These are phyloP conservation scores for Dolichopus griseipennis DNA, from an alignment of 2,888 invertebrate genomes.

Conservation along the genomic window DNA sequence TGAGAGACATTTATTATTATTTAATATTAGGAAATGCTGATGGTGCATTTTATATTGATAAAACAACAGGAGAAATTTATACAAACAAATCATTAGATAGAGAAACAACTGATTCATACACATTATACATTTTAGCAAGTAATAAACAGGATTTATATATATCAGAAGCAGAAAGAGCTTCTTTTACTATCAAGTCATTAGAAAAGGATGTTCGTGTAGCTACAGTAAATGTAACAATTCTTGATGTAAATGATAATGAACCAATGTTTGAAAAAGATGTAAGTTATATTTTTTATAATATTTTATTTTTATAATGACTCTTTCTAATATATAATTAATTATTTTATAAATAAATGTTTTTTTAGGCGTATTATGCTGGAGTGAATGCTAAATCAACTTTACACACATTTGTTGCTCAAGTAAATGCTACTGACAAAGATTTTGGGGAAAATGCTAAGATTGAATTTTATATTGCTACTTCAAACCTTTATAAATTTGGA, in stretches of 20 bases:
- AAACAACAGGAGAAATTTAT: conserved; percentile 68
- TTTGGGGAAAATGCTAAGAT: conserved; percentile 74
- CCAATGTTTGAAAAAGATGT: conserved; percentile 57
- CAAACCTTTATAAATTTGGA: conserved; percentile 71
- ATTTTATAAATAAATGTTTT: no score
- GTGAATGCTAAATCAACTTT: conserved; percentile 69
- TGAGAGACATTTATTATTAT: conserved; percentile 77
- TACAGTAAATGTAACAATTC: conserved; percentile 59
- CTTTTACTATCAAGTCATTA: conserved; percentile 43
- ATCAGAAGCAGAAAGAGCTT: conserved; percentile 44
- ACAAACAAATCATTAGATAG: conserved; percentile 74
- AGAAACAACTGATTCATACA: conserved; percentile 65
- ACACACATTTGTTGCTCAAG: conserved; percentile 63
- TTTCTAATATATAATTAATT: neutral
- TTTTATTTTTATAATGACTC: neutral
- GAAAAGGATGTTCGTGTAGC: conserved; percentile 60
- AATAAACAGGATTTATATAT: conserved; percentile 70
- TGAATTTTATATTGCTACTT: conserved; percentile 70
- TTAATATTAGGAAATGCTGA: conserved; percentile 69
- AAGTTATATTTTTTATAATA: conserved; percentile 14
- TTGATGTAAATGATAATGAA: conserved; percentile 78
- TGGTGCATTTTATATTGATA: conserved; percentile 67
- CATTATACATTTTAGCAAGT: conserved; percentile 70
- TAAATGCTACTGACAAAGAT: conserved; percentile 76
- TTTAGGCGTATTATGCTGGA: conserved; percentile 45